These are phyloP conservation scores for Carassius gibelio DNA, from an alignment of 2,113 vertebrate species.

Conservation along the genomic window DNA sequence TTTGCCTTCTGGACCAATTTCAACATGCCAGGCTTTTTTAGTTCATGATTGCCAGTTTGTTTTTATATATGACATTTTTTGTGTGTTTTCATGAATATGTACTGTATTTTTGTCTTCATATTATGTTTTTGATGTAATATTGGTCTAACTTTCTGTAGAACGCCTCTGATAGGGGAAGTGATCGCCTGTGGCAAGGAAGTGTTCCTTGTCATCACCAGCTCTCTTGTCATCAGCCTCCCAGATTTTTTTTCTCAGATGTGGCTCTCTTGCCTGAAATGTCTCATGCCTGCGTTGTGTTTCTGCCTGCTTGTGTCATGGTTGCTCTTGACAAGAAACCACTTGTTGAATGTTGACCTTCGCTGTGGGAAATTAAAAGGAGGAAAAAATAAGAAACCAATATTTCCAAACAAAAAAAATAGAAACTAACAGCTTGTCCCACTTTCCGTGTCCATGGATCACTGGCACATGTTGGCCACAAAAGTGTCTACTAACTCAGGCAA, in stretches of 20 bases:
- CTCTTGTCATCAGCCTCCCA: conserved; percentile 37
- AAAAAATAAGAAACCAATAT: conserved; percentile 7
- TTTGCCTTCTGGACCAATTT: not conserved
- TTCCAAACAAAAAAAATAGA: not conserved
- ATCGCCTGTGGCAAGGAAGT: conserved; percentile 60
- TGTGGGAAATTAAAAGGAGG: conserved; percentile 5
- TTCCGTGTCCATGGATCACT: not conserved
- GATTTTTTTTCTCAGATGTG: conserved; percentile 36
- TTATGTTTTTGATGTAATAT: not conserved
- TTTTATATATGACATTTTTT: not conserved
- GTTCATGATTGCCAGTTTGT: not conserved
- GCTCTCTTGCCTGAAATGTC: not conserved
- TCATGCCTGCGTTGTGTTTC: conserved; percentile 1
- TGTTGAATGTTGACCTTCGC: conserved; percentile 18
- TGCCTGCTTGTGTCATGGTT: conserved; percentile 47
- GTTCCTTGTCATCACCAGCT: conserved; percentile 54
- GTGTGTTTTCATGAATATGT: not conserved
- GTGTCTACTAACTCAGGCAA: not conserved
- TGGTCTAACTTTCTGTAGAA: not conserved
- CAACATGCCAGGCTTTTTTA: not conserved
- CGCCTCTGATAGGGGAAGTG: conserved; percentile 58
- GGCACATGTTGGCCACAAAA: not conserved
- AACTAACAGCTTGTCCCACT: not conserved
- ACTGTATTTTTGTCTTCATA: not conserved
- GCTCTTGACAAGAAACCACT: conserved; percentile 48